phyloP scores from a whole-genome alignment of 1,140 invertebrate species.

The Phymastichus coffea region DNA sequence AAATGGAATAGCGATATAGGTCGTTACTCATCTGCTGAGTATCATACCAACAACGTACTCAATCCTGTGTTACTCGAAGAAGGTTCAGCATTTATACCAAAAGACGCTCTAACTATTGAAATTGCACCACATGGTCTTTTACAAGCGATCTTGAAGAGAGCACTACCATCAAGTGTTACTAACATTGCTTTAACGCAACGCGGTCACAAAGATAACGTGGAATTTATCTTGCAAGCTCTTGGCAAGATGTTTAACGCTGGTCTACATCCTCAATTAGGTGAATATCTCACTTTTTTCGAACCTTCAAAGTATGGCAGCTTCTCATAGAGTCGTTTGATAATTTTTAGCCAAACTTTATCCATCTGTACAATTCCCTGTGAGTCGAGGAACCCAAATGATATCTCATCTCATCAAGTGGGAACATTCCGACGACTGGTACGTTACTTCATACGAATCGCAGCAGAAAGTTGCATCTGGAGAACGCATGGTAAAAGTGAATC shows the following conservation, averaged over 20 bases:
- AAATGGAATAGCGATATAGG: slow-evolving; percentile 72
- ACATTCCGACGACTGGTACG: slow-evolving; percentile 74
- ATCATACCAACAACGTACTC: slow-evolving; percentile 90
- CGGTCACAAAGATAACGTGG: slow-evolving; percentile 68
- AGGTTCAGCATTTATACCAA: slow-evolving; percentile 72
- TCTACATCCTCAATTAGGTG: slow-evolving; percentile 59
- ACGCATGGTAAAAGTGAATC: slow-evolving; percentile 60
- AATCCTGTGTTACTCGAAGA: slow-evolving; percentile 85
- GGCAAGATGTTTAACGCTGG: slow-evolving; percentile 70
- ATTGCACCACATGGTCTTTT: slow-evolving; percentile 82
- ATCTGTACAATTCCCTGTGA: slow-evolving; percentile 65
- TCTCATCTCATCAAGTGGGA: slow-evolving; percentile 79
- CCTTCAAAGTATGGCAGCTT: too few species aligned
- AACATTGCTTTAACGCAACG: slow-evolving; percentile 81
- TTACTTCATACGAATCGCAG: slow-evolving; percentile 58
- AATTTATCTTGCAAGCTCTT: slow-evolving; percentile 72
- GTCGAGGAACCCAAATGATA: slow-evolving; percentile 68
- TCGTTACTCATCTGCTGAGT: slow-evolving; percentile 79
- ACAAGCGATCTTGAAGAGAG: slow-evolving; percentile 66
- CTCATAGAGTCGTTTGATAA: too few species aligned
- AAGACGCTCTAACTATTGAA: slow-evolving; percentile 77
- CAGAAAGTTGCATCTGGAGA: slow-evolving; percentile 61
- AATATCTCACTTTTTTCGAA: too few species aligned
- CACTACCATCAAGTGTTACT: slow-evolving; percentile 58
- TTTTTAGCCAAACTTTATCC: slow-evolving; percentile 57